phyloP scores from a whole-genome alignment of 2,888 invertebrate species.

The Cantharis rufa region DNA sequence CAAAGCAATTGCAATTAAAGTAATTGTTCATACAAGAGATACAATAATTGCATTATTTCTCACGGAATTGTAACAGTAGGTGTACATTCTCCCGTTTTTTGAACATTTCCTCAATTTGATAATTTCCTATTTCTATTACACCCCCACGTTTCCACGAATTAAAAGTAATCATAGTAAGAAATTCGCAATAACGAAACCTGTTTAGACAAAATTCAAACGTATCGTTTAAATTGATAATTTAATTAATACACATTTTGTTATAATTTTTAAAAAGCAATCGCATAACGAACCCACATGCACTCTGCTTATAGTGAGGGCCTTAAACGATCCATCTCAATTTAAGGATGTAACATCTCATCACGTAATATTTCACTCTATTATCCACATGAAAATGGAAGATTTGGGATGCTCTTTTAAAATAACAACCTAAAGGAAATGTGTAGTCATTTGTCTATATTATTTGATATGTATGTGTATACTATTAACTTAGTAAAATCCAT shows the following conservation, averaged over 20 bases:
- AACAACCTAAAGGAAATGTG: conserved; percentile 48
- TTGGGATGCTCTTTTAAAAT: conserved; percentile 41
- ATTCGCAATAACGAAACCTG: background rate
- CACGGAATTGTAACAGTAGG: conserved; percentile 37
- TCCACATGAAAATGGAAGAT: conserved; percentile 44
- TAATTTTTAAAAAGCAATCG: conserved; percentile 19
- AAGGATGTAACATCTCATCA: conserved; percentile 38
- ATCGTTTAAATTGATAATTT: background rate
- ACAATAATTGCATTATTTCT: conserved; percentile 35
- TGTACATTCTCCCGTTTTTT: conserved; percentile 41
- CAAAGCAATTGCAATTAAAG: background rate
- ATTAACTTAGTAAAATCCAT: conserved; percentile 38
- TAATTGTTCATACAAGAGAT: background rate
- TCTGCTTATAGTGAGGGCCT: conserved; percentile 9
- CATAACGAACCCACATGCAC: conserved; percentile 9
- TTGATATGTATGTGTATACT: conserved; percentile 36
- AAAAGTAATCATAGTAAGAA: background rate
- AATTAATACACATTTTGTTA: background rate
- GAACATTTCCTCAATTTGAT: conserved; percentile 45
- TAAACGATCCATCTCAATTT: conserved; percentile 42
- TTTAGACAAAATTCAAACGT: background rate
- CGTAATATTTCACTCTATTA: conserved; percentile 48
- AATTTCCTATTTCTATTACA: conserved; percentile 41
- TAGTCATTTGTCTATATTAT: conserved; percentile 48
- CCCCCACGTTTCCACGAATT: conserved; percentile 34